Percentiles rank a stretch among this genome's conserved stretches.
Evolutionary conservation across 1,140 invertebrate species (phyloP).

Genomic region (Cotesia glomerata): DNA sequence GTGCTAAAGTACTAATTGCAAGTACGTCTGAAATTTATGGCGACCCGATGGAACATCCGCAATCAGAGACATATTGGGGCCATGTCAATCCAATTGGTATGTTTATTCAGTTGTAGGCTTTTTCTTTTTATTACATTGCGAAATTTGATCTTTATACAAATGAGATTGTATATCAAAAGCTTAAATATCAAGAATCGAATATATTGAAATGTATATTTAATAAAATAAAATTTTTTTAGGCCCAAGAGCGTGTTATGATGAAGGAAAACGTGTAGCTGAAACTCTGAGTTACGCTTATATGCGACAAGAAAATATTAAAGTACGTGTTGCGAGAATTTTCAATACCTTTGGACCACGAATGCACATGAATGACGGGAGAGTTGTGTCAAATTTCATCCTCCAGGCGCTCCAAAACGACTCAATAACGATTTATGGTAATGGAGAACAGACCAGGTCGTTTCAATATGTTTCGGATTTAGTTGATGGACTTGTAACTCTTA

Average conservation of each 20-base stretch:
- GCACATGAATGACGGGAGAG: conserved; percentile 98
- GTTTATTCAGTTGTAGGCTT: not conserved
- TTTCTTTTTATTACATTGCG: conserved; percentile 4
- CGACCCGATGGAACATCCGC: conserved; percentile 95
- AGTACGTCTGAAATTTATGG: conserved; percentile 99
- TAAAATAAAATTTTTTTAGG: conserved; percentile 61
- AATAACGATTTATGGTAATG: conserved; percentile 96
- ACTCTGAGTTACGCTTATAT: conserved; percentile 96
- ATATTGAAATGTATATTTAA: not conserved
- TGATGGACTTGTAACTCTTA: conserved; percentile 90
- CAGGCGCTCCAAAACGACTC: conserved; percentile 94
- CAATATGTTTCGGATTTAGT: conserved; percentile 98
- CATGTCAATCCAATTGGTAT: conserved; percentile 98
- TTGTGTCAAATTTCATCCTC: conserved; percentile 98
- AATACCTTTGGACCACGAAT: conserved; percentile 99
- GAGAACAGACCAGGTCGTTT: conserved; percentile 96
- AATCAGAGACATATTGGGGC: conserved; percentile 96
- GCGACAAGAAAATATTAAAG: conserved; percentile 93
- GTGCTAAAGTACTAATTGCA: conserved; percentile 93
- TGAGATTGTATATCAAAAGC: not conserved
- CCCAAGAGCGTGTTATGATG: conserved; percentile 97
- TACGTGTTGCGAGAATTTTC: conserved; percentile 96
- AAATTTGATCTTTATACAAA: not conserved
- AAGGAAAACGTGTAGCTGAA: conserved; percentile 97
- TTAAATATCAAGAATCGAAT: not conserved